Evolutionary conservation across 2,888 invertebrate species (phyloP).

Genomic region (Leucophenga maculata): DNA sequence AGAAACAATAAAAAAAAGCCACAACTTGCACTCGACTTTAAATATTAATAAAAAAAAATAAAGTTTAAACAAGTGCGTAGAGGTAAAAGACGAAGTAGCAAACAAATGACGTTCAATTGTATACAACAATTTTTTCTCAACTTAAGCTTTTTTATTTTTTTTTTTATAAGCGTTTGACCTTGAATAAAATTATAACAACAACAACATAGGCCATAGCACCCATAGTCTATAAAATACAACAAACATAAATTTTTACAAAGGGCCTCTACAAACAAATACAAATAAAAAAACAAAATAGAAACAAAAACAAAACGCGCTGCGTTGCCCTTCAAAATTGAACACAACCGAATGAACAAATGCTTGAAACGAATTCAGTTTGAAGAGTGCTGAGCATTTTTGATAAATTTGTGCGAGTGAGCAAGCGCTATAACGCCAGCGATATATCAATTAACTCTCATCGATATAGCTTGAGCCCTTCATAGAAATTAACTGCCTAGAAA

Average conservation of each 20-base stretch:
- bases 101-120: neutral
- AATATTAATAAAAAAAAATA: too few relatives aligned
- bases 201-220: neutral
- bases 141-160: neutral
- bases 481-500: too few relatives aligned
- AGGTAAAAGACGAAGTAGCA: neutral
- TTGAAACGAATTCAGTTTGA: neutral
- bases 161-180: conserved; percentile 14
- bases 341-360: neutral
- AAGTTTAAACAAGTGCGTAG: neutral
- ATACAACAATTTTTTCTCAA: too few relatives aligned
- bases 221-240: neutral
- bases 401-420: too few relatives aligned
- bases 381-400: too few relatives aligned
- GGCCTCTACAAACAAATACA: conserved; percentile 12
- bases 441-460: too few relatives aligned
- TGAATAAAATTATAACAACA: conserved; percentile 23
- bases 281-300: neutral
- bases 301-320: neutral
- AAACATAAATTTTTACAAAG: conserved; percentile 11
- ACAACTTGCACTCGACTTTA: neutral
- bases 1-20: neutral
- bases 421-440: too few relatives aligned
- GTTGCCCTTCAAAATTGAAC: conserved; percentile 30
- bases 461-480: too few relatives aligned